Conservation (phyloP, 2,888 invertebrate genomes). For the Synanthedon vespiformis region DNA sequence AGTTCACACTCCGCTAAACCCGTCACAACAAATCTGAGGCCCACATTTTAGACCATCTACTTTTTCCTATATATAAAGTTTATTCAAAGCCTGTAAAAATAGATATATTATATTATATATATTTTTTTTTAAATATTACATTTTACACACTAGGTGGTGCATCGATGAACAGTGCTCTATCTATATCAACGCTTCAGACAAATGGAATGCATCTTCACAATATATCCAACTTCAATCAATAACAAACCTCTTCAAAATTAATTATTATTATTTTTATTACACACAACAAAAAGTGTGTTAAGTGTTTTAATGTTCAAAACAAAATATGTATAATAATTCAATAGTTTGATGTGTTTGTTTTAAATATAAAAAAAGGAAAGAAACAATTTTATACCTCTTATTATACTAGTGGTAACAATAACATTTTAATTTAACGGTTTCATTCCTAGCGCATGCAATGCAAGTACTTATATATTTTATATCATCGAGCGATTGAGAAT, state of each 20-base stretch:
- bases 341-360: slow-evolving; percentile 15
- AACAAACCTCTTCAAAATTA: slow-evolving; percentile 38
- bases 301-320: slow-evolving; percentile 34
- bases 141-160: slow-evolving; percentile 46
- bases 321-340: slow-evolving; percentile 30
- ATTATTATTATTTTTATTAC: slow-evolving; percentile 9
- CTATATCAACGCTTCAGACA: slow-evolving; percentile 43
- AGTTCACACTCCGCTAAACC: neutral
- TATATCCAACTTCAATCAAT: slow-evolving; percentile 49
- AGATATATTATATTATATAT: slow-evolving; percentile 33
- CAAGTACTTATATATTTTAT: neutral
- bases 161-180: slow-evolving; percentile 53
- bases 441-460: neutral
- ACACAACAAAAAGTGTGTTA: slow-evolving; percentile 33
- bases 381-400: slow-evolving; percentile 53
- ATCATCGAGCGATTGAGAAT: neutral
- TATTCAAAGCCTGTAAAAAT: slow-evolving; percentile 48
- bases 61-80: slow-evolving; percentile 22
- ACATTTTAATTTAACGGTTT: slow-evolving; percentile 45
- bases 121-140: slow-evolving; percentile 27
- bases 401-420: slow-evolving; percentile 67
- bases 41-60: slow-evolving; percentile 20
- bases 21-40: neutral
- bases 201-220: slow-evolving; percentile 66
- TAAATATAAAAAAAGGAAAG: slow-evolving; percentile 40